Evolutionary conservation across 2,797 vertebrate genomes (phyloP).

Genomic region (Anniella stebbinsi): DNA sequence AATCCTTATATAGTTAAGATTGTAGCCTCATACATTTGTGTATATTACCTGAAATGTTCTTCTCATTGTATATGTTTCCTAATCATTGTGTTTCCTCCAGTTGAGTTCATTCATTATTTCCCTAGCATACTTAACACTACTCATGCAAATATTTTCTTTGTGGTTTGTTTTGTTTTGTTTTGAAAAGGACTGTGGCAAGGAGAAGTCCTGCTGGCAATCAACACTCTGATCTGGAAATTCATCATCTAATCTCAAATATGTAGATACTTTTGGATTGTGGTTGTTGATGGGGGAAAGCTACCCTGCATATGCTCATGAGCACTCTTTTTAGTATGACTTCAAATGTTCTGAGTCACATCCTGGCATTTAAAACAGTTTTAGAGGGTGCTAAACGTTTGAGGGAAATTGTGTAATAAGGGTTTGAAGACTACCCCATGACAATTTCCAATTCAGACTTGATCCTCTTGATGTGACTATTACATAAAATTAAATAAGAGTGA

Average conservation of each 20-base stretch:
- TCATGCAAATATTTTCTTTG: background rate
- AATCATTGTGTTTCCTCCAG: background rate
- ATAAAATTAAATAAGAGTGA: conserved; percentile 18
- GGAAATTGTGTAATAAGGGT: background rate
- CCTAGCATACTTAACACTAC: background rate
- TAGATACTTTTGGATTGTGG: background rate
- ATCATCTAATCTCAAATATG: background rate
- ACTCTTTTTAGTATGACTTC: background rate
- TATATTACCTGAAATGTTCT: too few relatives aligned
- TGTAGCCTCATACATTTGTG: too few relatives aligned
- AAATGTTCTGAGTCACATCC: background rate
- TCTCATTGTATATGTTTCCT: background rate
- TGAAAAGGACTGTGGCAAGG: background rate
- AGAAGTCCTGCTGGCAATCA: background rate
- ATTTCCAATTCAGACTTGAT: background rate
- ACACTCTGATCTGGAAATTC: background rate
- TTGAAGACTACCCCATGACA: background rate
- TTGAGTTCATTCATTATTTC: background rate
- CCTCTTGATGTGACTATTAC: background rate
- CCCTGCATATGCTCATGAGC: background rate
- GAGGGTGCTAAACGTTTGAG: background rate
- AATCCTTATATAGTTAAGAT: background rate
- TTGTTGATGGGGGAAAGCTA: background rate
- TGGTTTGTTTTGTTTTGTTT: background rate
- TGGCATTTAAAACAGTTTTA: background rate